Percentiles rank a stretch among this genome's conserved stretches.
Conservation (phyloP, 2,888 invertebrate genomes). For the Pristionchus japonicus region DNA sequence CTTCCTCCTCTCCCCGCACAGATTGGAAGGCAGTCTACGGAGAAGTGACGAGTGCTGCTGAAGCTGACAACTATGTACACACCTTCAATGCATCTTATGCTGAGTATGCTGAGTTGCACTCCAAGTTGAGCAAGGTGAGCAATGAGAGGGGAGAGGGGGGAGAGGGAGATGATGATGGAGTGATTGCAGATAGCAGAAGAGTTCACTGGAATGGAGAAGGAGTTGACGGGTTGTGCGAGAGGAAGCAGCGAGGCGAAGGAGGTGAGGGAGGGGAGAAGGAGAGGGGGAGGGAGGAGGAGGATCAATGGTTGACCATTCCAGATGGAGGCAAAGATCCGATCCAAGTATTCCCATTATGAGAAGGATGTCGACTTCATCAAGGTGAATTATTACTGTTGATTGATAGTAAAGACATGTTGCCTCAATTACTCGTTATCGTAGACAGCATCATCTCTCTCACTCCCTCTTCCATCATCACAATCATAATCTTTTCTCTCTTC, state of each 20-base stretch:
- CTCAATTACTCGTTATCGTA: not conserved
- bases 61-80: not conserved
- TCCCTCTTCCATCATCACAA: not conserved
- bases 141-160: not conserved
- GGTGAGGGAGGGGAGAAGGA: not conserved
- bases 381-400: not conserved
- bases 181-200: slow-evolving; percentile 26
- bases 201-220: slow-evolving; percentile 23
- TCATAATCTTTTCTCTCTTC: not conserved
- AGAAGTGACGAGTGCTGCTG: not conserved
- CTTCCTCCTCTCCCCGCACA: slow-evolving; percentile 6
- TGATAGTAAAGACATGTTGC: not conserved
- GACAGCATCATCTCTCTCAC: not conserved
- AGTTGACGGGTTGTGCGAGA: not conserved
- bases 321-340: not conserved
- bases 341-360: slow-evolving; percentile 19
- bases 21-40: slow-evolving; percentile 6
- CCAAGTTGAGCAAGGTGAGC: not conserved
- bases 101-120: slow-evolving; percentile 16
- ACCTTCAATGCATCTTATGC: not conserved
- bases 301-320: not conserved
- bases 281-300: not conserved
- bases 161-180: not conserved
- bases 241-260: not conserved
- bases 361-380: slow-evolving; percentile 15